Evolutionary conservation across 2,888 invertebrate genomes (phyloP), one percentile per base, ranked within the genome.

Genomic region (Harmothoe impar): DNA sequence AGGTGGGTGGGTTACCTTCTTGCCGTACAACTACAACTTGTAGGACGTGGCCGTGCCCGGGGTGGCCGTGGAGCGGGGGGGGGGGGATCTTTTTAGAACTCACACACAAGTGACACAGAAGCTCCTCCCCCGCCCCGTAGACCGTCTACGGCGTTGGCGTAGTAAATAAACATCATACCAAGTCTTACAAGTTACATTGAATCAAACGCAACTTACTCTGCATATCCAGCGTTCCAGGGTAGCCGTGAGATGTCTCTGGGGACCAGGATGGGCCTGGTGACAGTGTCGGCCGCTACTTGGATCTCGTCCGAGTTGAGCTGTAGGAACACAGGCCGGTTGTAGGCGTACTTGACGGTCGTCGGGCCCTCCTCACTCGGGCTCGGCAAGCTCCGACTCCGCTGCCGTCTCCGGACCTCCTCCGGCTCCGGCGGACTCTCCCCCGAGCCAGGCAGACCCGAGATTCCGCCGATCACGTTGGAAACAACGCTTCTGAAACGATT

Each of bases 221-320:
- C 98, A 95, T 97, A 97, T 62, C 97, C 97, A 91, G 97, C 97
- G 94, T 96, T 96, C 97, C 97, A 97, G 1, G 97, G 97, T 91
- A 98, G 96, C 12, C 90, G 89, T 5, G 91, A 85, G 3, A 91
- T 86, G 85, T 97, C 97, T 91, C 97, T 96, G 0, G 98, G 97
- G 90, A 97, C 97, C 92, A 98, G 97, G 90, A 98, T 97, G 7
- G 98, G 98, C 85, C 98, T 96, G 20, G 97, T 97, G 94, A 96
- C 96, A 94, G 97, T 97, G 95, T 98, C 97, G 12, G 97, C 97
- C 0, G 97, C 97, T 89, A 97, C 97, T 93, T 97, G 96, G 72
- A 97, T 96, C 94, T 97, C 97, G 93, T 97, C 97, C 51, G 96
- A 94, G 0, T 96, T 96, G 62, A 97, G 95, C 92, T 97, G 96